Percentiles rank a stretch among this genome's conserved stretches.
These are phyloP conservation scores for Pitangus sulphuratus DNA, from an alignment of 2,797 vertebrate species.

Conservation along the genomic window DNA sequence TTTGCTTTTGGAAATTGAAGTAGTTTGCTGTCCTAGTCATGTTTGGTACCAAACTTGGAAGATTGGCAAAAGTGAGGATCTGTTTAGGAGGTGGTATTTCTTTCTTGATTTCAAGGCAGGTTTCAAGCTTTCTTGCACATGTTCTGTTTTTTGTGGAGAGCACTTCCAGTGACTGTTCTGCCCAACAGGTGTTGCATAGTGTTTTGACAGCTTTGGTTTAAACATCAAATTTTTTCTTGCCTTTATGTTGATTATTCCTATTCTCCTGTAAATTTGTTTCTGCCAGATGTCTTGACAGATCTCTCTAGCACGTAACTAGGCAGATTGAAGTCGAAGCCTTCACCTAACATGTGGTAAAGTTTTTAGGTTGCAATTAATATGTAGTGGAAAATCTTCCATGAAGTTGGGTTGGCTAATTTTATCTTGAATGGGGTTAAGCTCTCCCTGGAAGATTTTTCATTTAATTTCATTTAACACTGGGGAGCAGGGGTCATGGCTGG, in stretches of 20 bases:
- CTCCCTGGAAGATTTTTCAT: background rate
- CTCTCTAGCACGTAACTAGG: background rate
- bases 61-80: background rate
- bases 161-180: background rate
- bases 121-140: background rate
- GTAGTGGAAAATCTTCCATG: background rate
- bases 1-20: background rate
- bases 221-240: background rate
- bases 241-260: background rate
- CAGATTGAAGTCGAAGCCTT: background rate
- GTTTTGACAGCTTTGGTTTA: constrained; percentile 4
- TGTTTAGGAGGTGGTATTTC: background rate
- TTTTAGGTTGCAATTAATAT: background rate
- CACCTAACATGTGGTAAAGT: background rate
- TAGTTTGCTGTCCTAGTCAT: background rate
- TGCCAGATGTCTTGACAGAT: background rate
- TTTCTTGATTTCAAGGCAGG: background rate
- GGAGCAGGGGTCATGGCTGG: background rate
- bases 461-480: background rate
- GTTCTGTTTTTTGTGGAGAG: background rate
- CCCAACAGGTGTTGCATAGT: background rate
- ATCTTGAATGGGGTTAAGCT: background rate
- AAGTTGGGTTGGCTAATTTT: background rate
- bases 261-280: background rate
- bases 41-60: background rate